Percentiles rank a stretch among this genome's conserved stretches.
These are phyloP conservation scores for Leucozona laternaria DNA, from an alignment of 2,888 invertebrate species.

Conservation along the genomic window DNA sequence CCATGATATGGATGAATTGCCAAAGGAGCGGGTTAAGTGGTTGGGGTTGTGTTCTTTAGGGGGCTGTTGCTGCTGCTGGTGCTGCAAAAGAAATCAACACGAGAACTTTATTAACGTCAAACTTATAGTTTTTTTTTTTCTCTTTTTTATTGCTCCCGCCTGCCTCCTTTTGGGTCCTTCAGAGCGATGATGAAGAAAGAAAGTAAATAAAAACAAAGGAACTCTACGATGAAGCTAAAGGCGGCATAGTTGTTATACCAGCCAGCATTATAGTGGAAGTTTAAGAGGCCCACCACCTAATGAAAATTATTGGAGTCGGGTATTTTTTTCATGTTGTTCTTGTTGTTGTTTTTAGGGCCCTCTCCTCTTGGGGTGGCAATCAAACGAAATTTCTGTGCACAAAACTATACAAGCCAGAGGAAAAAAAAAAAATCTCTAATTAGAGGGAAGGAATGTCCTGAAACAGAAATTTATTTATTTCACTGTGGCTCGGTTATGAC, in stretches of 20 bases:
- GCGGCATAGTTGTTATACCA: conserved; percentile 44
- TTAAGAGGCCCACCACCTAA: conserved; percentile 55
- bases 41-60: conserved; percentile 42
- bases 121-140: conserved; percentile 52
- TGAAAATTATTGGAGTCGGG: conserved; percentile 68
- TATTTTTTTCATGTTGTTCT: not conserved
- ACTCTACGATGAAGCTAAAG: conserved; percentile 67
- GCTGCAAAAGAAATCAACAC: conserved; percentile 70
- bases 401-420: conserved; percentile 33
- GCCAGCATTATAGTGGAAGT: conserved; percentile 40
- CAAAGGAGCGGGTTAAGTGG: conserved; percentile 73
- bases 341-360: not conserved
- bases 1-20: conserved; percentile 76
- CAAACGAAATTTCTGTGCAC: conserved; percentile 55
- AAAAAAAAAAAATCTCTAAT: conserved; percentile 61
- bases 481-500: conserved; percentile 13
- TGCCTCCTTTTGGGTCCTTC: conserved; percentile 30
- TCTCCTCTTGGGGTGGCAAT: conserved; percentile 43
- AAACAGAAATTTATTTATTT: conserved; percentile 42
- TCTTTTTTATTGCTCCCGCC: conserved; percentile 21
- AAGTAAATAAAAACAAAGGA: conserved; percentile 74
- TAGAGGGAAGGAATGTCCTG: conserved; percentile 69
- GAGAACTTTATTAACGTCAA: conserved; percentile 75
- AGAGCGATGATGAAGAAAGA: conserved; percentile 41
- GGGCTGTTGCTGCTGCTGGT: conserved; percentile 6